Percentiles rank a stretch among this genome's conserved stretches.
Evolutionary conservation across 2,797 vertebrate genomes (phyloP).

Genomic region (Limosa lapponica): DNA sequence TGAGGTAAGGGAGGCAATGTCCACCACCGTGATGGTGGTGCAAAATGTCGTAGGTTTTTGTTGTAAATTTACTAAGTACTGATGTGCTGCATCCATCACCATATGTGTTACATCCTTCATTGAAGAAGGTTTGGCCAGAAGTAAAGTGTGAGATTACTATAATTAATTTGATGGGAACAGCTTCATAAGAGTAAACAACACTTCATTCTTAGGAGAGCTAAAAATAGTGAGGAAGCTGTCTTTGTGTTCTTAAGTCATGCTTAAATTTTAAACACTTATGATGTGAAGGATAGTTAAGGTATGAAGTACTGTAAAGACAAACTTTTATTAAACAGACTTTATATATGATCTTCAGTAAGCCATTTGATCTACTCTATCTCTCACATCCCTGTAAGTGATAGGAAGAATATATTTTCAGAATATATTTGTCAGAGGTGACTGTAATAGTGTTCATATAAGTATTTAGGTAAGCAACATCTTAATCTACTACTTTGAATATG

Average conservation of each 20-base stretch:
- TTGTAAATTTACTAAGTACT: not conserved
- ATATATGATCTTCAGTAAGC: not conserved
- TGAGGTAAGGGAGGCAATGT: not conserved
- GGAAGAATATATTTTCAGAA: not conserved
- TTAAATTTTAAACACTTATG: not conserved
- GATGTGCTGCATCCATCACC: not conserved
- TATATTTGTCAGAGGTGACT: not conserved
- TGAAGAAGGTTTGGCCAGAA: not conserved
- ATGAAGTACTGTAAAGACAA: not conserved
- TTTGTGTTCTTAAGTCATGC: not conserved
- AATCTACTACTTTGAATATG: not conserved
- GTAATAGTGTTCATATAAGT: not conserved
- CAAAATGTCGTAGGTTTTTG: rapidly evolving
- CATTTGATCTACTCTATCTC: not conserved
- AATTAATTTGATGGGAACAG: not conserved
- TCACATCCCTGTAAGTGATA: not conserved
- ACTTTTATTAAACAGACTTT: not conserved
- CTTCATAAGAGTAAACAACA: not conserved
- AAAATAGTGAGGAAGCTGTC: not conserved
- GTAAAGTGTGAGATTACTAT: not conserved
- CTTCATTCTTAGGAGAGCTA: rapidly evolving
- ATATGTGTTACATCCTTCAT: rapidly evolving
- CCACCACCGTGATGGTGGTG: rapidly evolving
- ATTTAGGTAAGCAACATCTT: not conserved
- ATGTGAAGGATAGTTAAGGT: not conserved